Conservation (phyloP, 1,140 invertebrate species). For the Portunus trituberculatus region DNA sequence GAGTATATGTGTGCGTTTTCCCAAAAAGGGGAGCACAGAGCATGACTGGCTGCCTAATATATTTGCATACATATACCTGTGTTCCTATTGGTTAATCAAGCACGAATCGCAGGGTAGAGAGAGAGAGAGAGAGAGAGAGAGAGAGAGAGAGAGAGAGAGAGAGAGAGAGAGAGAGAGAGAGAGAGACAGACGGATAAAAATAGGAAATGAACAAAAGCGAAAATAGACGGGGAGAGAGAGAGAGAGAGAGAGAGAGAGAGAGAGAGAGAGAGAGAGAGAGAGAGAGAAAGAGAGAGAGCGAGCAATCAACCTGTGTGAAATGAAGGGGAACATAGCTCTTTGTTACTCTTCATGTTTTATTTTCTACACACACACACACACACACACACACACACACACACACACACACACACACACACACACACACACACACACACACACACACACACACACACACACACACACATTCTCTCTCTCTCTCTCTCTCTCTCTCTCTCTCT, state of each 20-base stretch:
- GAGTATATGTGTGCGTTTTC: not conserved
- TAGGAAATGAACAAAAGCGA: not conserved
- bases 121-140: conserved; percentile 53
- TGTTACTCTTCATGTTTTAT: too few species aligned
- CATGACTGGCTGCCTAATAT: not conserved
- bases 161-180: not conserved
- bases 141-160: conserved; percentile 33
- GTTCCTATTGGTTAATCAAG: conserved; percentile 12
- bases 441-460: too few species aligned
- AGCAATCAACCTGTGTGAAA: not conserved
- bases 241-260: conserved; percentile 43
- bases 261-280: conserved; percentile 39
- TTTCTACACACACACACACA: not conserved
- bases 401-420: not conserved
- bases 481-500: conserved; percentile 34
- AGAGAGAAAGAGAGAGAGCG: conserved; percentile 34
- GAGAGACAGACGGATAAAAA: not conserved
- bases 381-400: not conserved
- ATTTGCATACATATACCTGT: conserved; percentile 2
- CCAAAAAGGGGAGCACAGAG: not conserved
- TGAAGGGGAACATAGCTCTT: too few species aligned
- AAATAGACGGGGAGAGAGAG: not conserved
- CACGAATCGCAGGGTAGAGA: not conserved
- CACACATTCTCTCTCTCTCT: conserved; percentile 41
- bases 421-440: not conserved